Conservation (phyloP, 1,140 invertebrate species). For the Neodiprion pinetum region DNA sequence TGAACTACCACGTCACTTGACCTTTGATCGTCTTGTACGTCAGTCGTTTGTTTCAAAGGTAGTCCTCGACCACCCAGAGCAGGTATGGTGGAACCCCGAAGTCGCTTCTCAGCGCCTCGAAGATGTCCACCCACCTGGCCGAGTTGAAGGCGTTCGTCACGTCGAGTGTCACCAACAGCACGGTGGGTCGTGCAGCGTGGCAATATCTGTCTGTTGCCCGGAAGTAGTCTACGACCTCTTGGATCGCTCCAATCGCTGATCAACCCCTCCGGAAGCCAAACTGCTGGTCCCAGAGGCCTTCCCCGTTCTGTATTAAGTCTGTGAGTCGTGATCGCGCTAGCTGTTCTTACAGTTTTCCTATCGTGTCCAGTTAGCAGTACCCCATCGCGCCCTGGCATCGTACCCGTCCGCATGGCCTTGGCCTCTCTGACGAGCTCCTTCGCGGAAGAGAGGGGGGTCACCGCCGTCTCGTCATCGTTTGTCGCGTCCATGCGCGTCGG, state of each 20-base stretch:
- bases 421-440: constrained; percentile 27
- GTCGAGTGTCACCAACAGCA: constrained; percentile 27
- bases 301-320: constrained; percentile 24
- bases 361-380: constrained; percentile 43
- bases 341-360: constrained; percentile 49
- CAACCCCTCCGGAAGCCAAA: constrained; percentile 40
- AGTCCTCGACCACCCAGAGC: constrained; percentile 9
- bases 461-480: too few relatives aligned
- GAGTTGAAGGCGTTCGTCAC: constrained; percentile 34
- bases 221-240: constrained; percentile 16
- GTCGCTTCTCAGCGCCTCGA: neutral
- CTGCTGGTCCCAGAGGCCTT: constrained; percentile 37
- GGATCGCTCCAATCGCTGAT: constrained; percentile 48
- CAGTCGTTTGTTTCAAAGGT: constrained; percentile 17
- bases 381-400: constrained; percentile 33
- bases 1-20: neutral
- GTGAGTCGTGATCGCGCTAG: constrained; percentile 36
- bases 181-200: constrained; percentile 13
- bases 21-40: constrained; percentile 20
- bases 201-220: constrained; percentile 14
- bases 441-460: constrained; percentile 8
- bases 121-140: constrained; percentile 16
- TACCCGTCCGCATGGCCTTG: constrained; percentile 21
- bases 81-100: neutral
- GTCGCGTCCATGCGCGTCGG: constrained; percentile 24